Evolutionary conservation across 1,140 invertebrate species (phyloP).

Genomic region (Formica selysi): DNA sequence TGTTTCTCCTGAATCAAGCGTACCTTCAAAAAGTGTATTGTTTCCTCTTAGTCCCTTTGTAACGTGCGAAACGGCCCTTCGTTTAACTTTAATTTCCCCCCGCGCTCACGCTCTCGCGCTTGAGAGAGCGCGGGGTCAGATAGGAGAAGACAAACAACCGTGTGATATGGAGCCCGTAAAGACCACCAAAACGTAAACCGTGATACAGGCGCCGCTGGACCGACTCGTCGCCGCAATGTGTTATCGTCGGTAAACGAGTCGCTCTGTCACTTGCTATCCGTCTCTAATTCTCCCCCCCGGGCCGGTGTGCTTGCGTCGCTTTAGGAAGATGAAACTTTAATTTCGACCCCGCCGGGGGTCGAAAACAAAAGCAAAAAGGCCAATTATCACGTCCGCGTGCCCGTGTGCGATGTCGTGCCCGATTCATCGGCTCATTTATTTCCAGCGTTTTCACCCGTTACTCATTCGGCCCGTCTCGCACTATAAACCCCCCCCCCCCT

Average conservation of each 20-base stretch:
- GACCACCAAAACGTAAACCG: slow-evolving; percentile 74
- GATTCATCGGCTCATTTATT: slow-evolving; percentile 65
- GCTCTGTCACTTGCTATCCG: slow-evolving; percentile 73
- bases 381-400: slow-evolving; percentile 56
- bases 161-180: slow-evolving; percentile 70
- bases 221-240: slow-evolving; percentile 74
- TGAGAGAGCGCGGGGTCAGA: slow-evolving; percentile 23
- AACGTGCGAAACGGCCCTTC: slow-evolving; percentile 41
- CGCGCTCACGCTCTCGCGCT: background rate
- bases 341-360: slow-evolving; percentile 40
- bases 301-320: slow-evolving; percentile 32
- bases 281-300: slow-evolving; percentile 67
- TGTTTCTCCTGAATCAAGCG: slow-evolving; percentile 3
- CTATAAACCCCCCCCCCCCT: background rate
- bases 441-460: slow-evolving; percentile 54
- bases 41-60: slow-evolving; percentile 48
- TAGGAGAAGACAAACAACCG: slow-evolving; percentile 72
- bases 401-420: slow-evolving; percentile 28
- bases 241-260: slow-evolving; percentile 74
- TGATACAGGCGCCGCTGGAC: slow-evolving; percentile 75
- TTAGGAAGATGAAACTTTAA: slow-evolving; percentile 75
- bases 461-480: slow-evolving; percentile 35
- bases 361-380: slow-evolving; percentile 68
- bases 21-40: slow-evolving; percentile 15
- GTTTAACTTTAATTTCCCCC: slow-evolving; percentile 57